These are phyloP conservation scores for Falcunculus frontatus DNA, from an alignment of 2,113 vertebrate species.

Conservation along the genomic window DNA sequence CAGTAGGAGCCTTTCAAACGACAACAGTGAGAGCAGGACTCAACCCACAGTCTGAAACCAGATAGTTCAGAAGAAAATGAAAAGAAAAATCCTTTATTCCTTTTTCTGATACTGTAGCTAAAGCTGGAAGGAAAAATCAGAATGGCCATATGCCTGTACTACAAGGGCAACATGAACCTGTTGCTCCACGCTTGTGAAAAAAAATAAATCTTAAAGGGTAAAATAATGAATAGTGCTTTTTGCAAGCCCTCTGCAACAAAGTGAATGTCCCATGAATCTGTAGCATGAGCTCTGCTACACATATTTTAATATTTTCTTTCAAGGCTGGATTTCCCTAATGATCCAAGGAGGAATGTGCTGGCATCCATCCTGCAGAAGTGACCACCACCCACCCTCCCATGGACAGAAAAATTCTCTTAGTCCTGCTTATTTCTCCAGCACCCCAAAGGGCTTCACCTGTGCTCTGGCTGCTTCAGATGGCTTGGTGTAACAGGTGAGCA, in stretches of 20 bases:
- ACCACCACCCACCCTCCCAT: neutral
- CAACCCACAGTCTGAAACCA: neutral
- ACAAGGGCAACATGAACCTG: neutral
- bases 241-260: neutral
- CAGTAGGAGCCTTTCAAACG: neutral
- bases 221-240: neutral
- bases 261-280: neutral
- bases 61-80: neutral
- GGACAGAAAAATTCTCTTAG: neutral
- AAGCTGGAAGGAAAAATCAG: neutral
- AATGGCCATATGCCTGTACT: neutral
- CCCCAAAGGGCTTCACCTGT: neutral
- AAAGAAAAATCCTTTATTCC: neutral
- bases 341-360: neutral
- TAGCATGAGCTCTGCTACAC: neutral
- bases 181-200: neutral
- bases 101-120: neutral
- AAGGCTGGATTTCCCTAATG: neutral
- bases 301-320: neutral
- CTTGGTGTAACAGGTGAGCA: neutral
- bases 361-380: neutral
- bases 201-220: neutral
- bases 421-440: neutral
- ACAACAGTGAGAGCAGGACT: neutral
- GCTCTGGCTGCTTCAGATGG: neutral